These are phyloP conservation scores for Leptinotarsa haldemani DNA, from an alignment of 2,888 invertebrate species.

Conservation along the genomic window DNA sequence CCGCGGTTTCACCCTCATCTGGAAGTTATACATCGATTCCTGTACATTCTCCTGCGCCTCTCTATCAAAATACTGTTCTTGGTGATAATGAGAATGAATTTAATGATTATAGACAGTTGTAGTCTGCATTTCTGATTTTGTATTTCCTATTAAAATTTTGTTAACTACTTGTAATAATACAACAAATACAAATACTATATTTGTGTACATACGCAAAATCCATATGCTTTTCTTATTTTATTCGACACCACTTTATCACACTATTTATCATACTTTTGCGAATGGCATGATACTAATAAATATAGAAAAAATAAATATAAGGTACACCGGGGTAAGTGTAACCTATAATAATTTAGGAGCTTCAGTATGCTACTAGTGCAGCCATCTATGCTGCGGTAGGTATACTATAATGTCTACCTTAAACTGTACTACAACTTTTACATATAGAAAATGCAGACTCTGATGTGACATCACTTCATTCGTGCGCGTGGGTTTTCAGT, in stretches of 20 bases:
- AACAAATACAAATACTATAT: constrained; percentile 12
- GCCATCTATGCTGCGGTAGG: not conserved
- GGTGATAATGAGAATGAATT: constrained; percentile 11
- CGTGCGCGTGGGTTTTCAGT: too few species aligned
- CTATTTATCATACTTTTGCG: constrained; percentile 15
- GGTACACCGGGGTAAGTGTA: constrained; percentile 22
- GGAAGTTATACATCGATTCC: constrained; percentile 12
- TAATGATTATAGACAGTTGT: constrained; percentile 15
- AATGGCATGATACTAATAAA: constrained; percentile 15
- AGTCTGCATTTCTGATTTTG: not conserved
- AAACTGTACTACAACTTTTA: not conserved
- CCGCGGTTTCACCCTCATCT: constrained; percentile 15
- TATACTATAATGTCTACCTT: not conserved
- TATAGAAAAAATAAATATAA: constrained; percentile 17
- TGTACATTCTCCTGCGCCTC: constrained; percentile 4
- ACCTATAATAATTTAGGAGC: constrained; percentile 4
- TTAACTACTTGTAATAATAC: constrained; percentile 13
- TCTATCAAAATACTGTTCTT: constrained; percentile 15
- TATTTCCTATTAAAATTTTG: constrained; percentile 14
- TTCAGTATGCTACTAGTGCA: not conserved
- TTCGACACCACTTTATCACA: constrained; percentile 7
- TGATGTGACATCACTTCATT: too few species aligned
- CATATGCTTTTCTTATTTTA: constrained; percentile 18
- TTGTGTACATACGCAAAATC: constrained; percentile 4
- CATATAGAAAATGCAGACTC: not conserved